phyloP scores from a whole-genome alignment of 2,888 invertebrate genomes.

The Rhagonycha fulva region DNA sequence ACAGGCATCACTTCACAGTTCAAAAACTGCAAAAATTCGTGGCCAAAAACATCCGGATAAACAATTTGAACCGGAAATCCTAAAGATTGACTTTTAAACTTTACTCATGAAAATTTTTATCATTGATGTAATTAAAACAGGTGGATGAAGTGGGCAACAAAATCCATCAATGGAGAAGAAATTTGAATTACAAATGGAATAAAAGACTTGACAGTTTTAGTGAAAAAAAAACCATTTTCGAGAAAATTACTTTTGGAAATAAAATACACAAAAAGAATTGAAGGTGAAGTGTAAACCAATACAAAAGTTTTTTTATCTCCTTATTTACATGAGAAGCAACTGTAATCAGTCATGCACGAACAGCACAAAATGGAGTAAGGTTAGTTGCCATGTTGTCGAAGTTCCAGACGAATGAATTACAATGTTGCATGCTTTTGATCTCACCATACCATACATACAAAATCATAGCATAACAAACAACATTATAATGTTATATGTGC shows the following conservation, averaged over 20 bases:
- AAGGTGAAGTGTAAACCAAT: constrained; percentile 9
- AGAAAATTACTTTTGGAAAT: background rate
- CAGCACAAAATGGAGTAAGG: constrained; percentile 17
- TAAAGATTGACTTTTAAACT: background rate
- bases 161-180: background rate
- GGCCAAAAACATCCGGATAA: background rate
- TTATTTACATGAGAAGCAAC: constrained; percentile 16
- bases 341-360: constrained; percentile 18
- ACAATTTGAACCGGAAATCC: background rate
- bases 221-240: background rate
- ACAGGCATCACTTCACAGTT: background rate
- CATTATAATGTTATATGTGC: background rate
- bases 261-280: background rate
- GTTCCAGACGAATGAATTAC: constrained; percentile 4
- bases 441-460: background rate
- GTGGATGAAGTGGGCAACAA: background rate
- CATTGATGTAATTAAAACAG: background rate
- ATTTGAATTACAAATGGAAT: background rate
- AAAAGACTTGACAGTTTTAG: background rate
- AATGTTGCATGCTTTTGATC: constrained; percentile 9
- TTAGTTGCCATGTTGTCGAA: constrained; percentile 7
- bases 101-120: background rate
- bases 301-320: constrained; percentile 7
- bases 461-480: background rate
- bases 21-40: background rate